Evolutionary conservation across 1,140 invertebrate genomes (phyloP).

Genomic region (Globodera ellingtonae): DNA sequence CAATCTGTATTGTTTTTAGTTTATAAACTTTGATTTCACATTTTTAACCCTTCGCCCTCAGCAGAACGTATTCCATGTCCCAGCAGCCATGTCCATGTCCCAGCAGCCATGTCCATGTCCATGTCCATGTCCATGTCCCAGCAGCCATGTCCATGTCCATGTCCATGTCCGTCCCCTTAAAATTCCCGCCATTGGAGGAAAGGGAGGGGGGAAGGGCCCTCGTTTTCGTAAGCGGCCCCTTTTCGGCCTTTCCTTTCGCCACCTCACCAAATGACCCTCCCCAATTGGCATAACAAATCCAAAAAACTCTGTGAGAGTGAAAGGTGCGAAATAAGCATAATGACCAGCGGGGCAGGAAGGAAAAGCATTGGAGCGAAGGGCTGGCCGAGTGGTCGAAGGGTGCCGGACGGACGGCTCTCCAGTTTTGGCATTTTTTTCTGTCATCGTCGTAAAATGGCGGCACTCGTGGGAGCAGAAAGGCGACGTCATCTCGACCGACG

Average conservation of each 20-base stretch:
- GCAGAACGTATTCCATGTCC: no score
- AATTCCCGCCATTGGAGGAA: no score
- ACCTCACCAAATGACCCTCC: neutral
- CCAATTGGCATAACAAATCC: neutral
- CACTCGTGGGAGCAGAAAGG: neutral
- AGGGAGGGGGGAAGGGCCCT: neutral
- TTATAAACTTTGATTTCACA: no score
- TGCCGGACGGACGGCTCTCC: neutral
- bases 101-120: no score
- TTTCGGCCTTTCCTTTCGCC: neutral
- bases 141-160: no score
- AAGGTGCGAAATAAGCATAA: neutral
- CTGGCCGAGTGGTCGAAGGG: neutral
- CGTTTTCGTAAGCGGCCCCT: neutral
- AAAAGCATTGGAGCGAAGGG: neutral
- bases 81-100: no score
- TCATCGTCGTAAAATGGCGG: neutral
- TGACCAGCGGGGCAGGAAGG: constrained; percentile 3
- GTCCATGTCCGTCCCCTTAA: neutral
- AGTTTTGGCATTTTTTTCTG: neutral
- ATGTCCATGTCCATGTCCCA: no score
- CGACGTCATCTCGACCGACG: neutral
- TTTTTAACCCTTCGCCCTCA: no score
- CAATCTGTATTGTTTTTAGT: no score
- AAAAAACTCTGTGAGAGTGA: neutral